Evolutionary conservation across 2,797 vertebrate genomes (phyloP), one percentile per base, ranked within the genome.

Genomic region (Mormyrus hasselquistii): DNA sequence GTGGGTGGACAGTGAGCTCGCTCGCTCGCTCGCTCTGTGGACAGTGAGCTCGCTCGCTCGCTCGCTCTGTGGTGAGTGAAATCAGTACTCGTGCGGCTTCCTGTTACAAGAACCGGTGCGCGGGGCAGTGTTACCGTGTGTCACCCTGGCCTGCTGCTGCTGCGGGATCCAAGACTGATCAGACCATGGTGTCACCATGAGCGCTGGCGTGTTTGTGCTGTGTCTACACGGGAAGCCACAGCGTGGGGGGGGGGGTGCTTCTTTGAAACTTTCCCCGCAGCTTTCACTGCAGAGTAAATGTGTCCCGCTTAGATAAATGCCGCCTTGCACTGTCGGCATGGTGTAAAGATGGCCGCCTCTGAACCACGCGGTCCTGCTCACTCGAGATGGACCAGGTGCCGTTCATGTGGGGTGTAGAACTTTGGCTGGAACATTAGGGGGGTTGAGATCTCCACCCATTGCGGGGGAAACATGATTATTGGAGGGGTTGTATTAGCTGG

Each of bases 31-130:
- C n/a, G n/a, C n/a, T n/a, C n/a, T n/a, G 82, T 49, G 82, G 25
- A 34, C 10, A 34, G 38, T 50, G 19, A 10, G 47, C 25, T 29
- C 25, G 25, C 25, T 50, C 3, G 44, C 49, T n/a, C 9, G 8
- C 22, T 22, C 41, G 3, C 69, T n/a, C 19, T 34, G n/a, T 2
- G 47, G 44, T 73, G 84, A 86, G 44, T 86, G 59, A 50, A 50
- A 76, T 73, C 29, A 3, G n/a, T 5, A 86, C 88, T 44, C 10
- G 12, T 41, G 57, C 3, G 47, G 59, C 29, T 55, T 85, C 83
- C 62, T 86, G 83, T 89, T 86, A 76, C 88, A 73, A n/a, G 62
- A 86, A 89, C 2, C 10, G 7, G 49, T n/a, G 57, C 10, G 59
- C 5, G 29, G 84, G 88, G 8, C 25, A 50, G 55, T 44, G 47